Conservation (phyloP, 2,113 vertebrate species). For the Melanerpes formicivorus region DNA sequence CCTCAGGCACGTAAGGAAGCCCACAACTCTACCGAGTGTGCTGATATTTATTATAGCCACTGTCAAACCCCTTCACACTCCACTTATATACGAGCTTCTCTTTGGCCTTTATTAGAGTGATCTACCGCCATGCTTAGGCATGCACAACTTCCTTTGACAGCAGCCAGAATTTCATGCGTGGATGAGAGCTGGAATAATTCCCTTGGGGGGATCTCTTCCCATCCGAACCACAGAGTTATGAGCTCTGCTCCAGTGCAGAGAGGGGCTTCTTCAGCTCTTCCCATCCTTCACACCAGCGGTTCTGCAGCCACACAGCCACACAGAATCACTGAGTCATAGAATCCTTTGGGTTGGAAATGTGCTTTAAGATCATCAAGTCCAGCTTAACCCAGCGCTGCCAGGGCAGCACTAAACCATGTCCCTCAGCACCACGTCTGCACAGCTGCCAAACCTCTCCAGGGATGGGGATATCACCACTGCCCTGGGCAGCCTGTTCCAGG, state of each 20-base stretch:
- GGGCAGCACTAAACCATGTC: too few species aligned
- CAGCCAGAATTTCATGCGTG: not conserved
- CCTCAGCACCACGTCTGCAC: too few species aligned
- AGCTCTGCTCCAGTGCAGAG: not conserved
- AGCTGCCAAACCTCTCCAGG: too few species aligned
- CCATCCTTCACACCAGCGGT: not conserved
- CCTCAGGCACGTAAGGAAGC: slow-evolving; percentile 2
- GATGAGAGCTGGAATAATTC: not conserved
- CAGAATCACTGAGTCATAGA: too few species aligned
- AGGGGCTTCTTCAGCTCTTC: not conserved
- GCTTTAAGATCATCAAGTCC: too few species aligned
- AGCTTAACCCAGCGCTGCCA: too few species aligned
- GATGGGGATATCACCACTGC: too few species aligned
- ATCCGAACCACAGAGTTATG: not conserved
- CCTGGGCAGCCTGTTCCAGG: too few species aligned
- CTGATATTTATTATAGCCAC: slow-evolving; percentile 28
- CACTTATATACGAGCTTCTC: slow-evolving; percentile 34
- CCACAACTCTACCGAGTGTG: not conserved
- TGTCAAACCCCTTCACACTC: slow-evolving; percentile 16
- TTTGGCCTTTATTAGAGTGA: slow-evolving; percentile 39
- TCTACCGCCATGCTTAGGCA: slow-evolving; percentile 17
- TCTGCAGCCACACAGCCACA: not conserved
- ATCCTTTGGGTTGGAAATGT: too few species aligned
- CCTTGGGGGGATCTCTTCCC: not conserved
- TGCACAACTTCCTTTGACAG: slow-evolving; percentile 24